Percentiles rank a stretch among this genome's conserved stretches.
These are phyloP conservation scores for Nerophis lumbriciformis DNA, from an alignment of 2,113 vertebrate genomes.

Conservation along the genomic window DNA sequence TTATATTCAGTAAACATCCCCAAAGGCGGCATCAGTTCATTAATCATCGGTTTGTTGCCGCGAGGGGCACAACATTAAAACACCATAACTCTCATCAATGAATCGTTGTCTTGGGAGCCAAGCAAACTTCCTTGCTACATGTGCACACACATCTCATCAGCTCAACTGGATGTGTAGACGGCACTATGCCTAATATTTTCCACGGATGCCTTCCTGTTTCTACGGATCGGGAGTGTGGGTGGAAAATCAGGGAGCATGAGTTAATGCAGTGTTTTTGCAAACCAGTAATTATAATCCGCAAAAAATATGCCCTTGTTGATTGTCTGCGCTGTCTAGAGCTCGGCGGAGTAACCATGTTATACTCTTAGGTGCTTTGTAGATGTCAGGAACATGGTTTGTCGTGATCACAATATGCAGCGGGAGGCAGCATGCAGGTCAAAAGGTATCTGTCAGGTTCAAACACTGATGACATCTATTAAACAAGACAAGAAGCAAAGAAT, in stretches of 20 bases:
- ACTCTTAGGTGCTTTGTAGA: too few species aligned
- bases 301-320: too few species aligned
- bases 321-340: too few species aligned
- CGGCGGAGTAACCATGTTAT: too few species aligned
- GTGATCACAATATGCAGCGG: too few species aligned
- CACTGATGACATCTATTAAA: too few species aligned
- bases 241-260: slow-evolving; percentile 35
- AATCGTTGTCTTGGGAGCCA: slow-evolving; percentile 34
- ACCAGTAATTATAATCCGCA: too few species aligned
- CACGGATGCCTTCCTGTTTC: slow-evolving; percentile 18
- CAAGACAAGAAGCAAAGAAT: too few species aligned
- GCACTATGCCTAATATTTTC: slow-evolving; percentile 11
- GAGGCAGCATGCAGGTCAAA: too few species aligned
- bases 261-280: slow-evolving; percentile 19
- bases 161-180: slow-evolving; percentile 20
- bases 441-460: too few species aligned
- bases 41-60: slow-evolving; percentile 28
- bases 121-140: slow-evolving; percentile 14
- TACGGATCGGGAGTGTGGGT: slow-evolving; percentile 28
- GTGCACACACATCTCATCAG: slow-evolving; percentile 11
- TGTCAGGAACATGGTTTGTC: too few species aligned
- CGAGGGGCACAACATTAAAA: slow-evolving; percentile 35
- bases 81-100: slow-evolving; percentile 32
- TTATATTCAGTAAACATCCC: background rate
- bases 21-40: slow-evolving; percentile 8